Base-by-base conservation (phyloP, 1,140 invertebrate genomes). In the Drosophila kepulauana region DNA sequence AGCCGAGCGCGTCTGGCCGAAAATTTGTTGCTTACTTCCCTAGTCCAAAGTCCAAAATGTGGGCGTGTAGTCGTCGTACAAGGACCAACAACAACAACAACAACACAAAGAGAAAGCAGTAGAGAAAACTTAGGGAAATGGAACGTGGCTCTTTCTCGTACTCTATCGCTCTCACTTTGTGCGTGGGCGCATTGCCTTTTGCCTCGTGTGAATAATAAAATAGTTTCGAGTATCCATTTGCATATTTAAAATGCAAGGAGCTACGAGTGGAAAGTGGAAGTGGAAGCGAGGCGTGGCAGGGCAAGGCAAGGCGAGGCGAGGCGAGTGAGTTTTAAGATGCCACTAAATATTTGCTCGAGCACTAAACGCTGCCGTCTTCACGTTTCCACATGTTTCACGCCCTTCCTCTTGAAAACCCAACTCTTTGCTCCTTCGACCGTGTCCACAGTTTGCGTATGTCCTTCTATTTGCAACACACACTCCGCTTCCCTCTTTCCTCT, bases 171-270 rank as follows among this genome's bases (percentile, higher is more conserved):
- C 38, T n/a, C 8, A 8, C 38, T 46, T 11, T 49, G 30, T 35
- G 25, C 54, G 48, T 35, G 38, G 38, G 38, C 49, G 48, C 58
- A 35, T 74, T 74, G 64, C 64, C 63, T 67, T 75, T 75, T 63
- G 52, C 45, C 73, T 65, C 54, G 67, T 70, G 73, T 75, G 73
- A 75, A 75, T 75, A 75, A 75, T 70, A 75, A 75, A 75, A 75
- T 75, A 75, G 73, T 64, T 75, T 70, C 59, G 66, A 75, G 73
- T 64, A 75, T 65, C 66, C 73, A 75, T 75, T 75, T 75, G 73
- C 67, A 70, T 75, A 75, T 75, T 70, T 75, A 75, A 75, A 75
- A 58, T 64, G 67, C 65, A 65, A 45, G 51, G 10, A 56, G 25
- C 7, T 51, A 25, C 20, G 20, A 25, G 20, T 25, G 20, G 20